Percentiles rank a stretch among this genome's conserved stretches.
Conservation (phyloP, 1,140 invertebrate genomes). For the Eulimnadia texana region DNA sequence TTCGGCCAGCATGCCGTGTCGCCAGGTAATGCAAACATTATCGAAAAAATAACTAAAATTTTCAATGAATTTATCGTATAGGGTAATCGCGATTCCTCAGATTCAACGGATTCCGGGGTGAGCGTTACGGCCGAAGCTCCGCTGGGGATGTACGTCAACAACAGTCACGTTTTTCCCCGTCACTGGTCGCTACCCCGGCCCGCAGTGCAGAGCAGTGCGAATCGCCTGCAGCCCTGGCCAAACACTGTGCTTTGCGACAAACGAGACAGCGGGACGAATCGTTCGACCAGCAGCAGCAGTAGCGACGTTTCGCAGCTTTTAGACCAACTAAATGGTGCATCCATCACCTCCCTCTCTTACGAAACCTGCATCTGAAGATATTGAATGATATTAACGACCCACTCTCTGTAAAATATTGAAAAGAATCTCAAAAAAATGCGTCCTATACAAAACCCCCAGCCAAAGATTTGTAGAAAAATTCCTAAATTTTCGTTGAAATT, state of each 20-base stretch:
- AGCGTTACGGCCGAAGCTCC: constrained; percentile 6
- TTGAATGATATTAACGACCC: not conserved
- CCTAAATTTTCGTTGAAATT: not conserved
- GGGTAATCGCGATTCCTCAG: constrained; percentile 15
- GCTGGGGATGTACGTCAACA: not conserved
- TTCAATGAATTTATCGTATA: constrained; percentile 1
- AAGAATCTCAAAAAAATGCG: not conserved
- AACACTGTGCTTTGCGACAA: not conserved
- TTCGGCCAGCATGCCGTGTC: constrained; percentile 14
- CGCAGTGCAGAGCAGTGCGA: not conserved
- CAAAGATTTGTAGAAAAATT: not conserved
- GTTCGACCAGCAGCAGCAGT: not conserved
- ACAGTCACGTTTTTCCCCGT: not conserved
- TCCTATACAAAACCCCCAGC: not conserved
- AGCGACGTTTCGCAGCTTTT: constrained; percentile 2
- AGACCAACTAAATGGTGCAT: not conserved
- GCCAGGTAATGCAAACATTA: constrained; percentile 2
- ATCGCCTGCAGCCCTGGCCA: not conserved
- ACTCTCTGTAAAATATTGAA: not conserved
- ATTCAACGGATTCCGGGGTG: constrained; percentile 13
- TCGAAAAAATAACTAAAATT: no score
- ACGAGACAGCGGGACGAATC: not conserved
- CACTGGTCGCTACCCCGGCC: constrained; percentile 15
- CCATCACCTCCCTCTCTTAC: not conserved
- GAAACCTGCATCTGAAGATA: constrained; percentile 5